Evolutionary conservation across 1,140 invertebrate genomes (phyloP), one percentile per base, ranked within the genome.

Genomic region (Temnothorax nylanderi): DNA sequence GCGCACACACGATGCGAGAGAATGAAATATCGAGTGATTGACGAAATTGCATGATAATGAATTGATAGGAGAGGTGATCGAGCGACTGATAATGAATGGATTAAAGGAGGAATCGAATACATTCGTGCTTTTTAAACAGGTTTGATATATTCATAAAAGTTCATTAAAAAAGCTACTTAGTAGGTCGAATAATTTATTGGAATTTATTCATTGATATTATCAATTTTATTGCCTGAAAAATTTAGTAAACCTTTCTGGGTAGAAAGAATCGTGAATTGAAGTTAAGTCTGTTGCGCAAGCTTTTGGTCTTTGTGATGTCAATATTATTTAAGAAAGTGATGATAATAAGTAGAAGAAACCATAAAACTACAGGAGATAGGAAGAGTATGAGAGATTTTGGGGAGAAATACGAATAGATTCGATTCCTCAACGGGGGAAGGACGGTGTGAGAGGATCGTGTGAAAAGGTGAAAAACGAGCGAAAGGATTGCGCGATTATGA

Each of bases 61-160:
- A 84, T 75, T 21, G 80, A 37, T 75, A 60, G 26, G 2, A 13
- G 13, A 10, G 78, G 37, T 72, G 47, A 67, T 69, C 6, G 77
- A 80, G 32, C 26, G 34, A 72, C 7, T 60, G 62, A 62, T 74
- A 47, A 74, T 21, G 26, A 49, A 47, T 18, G n/a, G n/a, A 67
- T 80, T 54, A 21, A 44, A 32, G 32, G 34, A 58, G 37, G 34
- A 81, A 71, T 81, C 37, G 77, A 71, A 56, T 81, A 44, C 44
- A 71, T 71, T 71, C 65, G 37, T 56, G 2, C 32, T 56, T 81
- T 56, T 71, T 56, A 34, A 44, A 69, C 3, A 10, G 37, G 2
- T 56, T n/a, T 69, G 34, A 71, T 34, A 78, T 1, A 47, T 5
- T 8, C 47, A 32, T 1, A 8, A 56, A 71, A 26, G 11, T 71